Evolutionary conservation across 2,797 vertebrate genomes (phyloP).

Genomic region (Dromococcyx pavoninus): DNA sequence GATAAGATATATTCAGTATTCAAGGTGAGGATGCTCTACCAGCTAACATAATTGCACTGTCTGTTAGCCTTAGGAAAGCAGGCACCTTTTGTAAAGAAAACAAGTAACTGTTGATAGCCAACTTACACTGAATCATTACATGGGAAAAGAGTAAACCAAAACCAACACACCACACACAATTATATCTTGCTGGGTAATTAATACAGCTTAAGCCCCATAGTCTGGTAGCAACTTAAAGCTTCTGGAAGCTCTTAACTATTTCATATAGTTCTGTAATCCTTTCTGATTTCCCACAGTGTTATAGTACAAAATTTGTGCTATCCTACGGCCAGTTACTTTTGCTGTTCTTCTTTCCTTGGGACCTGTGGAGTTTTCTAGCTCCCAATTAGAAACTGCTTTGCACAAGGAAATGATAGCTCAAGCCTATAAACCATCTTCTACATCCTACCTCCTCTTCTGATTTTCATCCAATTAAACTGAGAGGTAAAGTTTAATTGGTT

Average conservation of each 20-base stretch:
- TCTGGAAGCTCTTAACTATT: not conserved
- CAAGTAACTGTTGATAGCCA: not conserved
- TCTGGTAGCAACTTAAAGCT: not conserved
- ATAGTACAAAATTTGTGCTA: not conserved
- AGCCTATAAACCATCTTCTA: not conserved
- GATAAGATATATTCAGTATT: not conserved
- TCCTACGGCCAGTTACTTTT: not conserved
- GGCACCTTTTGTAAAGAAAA: not conserved
- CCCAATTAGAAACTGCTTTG: not conserved
- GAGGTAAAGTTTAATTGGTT: not conserved
- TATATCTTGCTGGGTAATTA: not conserved
- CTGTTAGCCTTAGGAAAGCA: not conserved
- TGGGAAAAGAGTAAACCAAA: not conserved
- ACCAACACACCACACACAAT: not conserved
- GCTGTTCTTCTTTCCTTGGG: not conserved
- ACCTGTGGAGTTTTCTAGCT: conserved; percentile 5
- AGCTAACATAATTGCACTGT: not conserved
- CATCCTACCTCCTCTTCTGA: not conserved
- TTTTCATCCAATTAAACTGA: conserved; percentile 19
- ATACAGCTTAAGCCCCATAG: not conserved
- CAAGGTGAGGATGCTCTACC: not conserved
- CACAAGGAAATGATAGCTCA: not conserved
- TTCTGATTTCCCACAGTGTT: not conserved
- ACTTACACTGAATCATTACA: not conserved
- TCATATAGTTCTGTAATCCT: not conserved